Evolutionary conservation across 2,888 invertebrate genomes (phyloP), one percentile per base, ranked within the genome.

Genomic region (Tupiocoris notatus): DNA sequence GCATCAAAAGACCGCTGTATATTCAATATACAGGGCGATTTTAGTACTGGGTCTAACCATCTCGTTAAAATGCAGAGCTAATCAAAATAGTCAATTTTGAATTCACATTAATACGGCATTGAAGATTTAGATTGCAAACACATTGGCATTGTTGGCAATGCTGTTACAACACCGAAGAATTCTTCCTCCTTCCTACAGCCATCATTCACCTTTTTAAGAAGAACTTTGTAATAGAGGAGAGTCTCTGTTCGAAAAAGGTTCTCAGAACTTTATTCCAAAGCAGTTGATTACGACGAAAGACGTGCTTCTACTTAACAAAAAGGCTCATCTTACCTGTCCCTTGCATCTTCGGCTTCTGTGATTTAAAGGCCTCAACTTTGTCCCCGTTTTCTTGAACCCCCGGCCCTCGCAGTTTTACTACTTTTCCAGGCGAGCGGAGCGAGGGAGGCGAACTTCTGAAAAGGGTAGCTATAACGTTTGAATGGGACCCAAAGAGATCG

Each of bases 221-320:
- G 39, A 73, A 73, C 61, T 73, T 73, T 73, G 73, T 73, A 62
- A 73, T 73, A 62, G 23, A 73, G 39, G 12, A 39, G 39, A 73
- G 39, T 73, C 73, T 63, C 39, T 54, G 17, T 18, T 59, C 73
- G 62, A 73, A 73, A 62, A 73, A 73, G 73, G 73, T 73, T 73
- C 24, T 63, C 25, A 25, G 65, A 73, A 73, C 73, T 73, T 73
- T 73, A 73, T 73, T 73, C 73, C 23, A 61, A 73, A 73, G 73
- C 62, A 73, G 61, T 73, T 73, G 73, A 73, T 73, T 73, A 73
- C 73, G 73, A 62, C 62, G 61, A 63, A 54, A 73, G 73, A 73
- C 73, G 73, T 73, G 73, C 62, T 63, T 39, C 62, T 62, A 73
- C 73, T 73, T 25, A 62, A 63, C 73, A 73, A 73, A 63, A 61